phyloP scores from a whole-genome alignment of 1,140 invertebrate species.

The Rhynchophorus ferrugineus region DNA sequence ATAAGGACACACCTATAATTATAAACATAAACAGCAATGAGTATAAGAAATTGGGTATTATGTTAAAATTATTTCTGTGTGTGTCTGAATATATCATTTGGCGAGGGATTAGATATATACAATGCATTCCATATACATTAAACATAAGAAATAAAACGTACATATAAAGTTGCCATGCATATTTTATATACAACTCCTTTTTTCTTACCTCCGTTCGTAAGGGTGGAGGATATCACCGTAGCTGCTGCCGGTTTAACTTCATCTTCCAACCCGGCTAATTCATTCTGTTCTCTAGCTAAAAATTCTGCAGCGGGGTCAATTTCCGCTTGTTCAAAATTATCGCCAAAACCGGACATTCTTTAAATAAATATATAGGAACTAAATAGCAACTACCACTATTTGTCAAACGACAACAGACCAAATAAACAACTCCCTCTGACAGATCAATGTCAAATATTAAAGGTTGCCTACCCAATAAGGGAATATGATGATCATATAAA shows the following conservation, averaged over 20 bases:
- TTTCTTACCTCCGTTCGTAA: constrained; percentile 40
- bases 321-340: constrained; percentile 73
- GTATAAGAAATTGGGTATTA: constrained; percentile 4
- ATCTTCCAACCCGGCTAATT: constrained; percentile 84
- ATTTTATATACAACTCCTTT: constrained; percentile 28
- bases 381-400: too few species aligned
- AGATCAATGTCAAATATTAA: too few species aligned
- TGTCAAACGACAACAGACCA: too few species aligned
- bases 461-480: too few species aligned
- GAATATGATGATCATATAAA: too few species aligned
- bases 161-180: neutral
- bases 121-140: neutral
- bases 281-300: constrained; percentile 82
- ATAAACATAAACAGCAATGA: constrained; percentile 2
- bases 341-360: constrained; percentile 72
- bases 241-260: constrained; percentile 63
- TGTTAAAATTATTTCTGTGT: too few species aligned
- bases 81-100: too few species aligned
- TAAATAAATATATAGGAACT: too few species aligned
- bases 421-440: too few species aligned
- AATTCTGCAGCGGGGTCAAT: constrained; percentile 92
- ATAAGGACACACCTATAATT: constrained; percentile 4
- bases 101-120: too few species aligned
- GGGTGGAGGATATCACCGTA: constrained; percentile 32
- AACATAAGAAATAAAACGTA: neutral